Conservation (phyloP, 2,888 invertebrate species). For the Allolobophora icterica region DNA sequence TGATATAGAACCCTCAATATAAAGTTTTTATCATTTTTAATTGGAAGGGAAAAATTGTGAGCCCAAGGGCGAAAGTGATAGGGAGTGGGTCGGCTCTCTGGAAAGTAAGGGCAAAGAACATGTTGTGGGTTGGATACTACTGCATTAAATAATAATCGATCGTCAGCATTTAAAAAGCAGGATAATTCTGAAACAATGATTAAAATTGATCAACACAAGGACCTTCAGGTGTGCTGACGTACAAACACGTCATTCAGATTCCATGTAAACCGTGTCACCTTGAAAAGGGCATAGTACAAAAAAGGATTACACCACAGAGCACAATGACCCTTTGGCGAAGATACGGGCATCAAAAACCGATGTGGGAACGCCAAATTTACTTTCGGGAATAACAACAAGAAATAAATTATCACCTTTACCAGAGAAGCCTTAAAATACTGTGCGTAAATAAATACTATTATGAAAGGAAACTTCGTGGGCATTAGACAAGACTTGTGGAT, state of each 20-base stretch:
- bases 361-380: not conserved
- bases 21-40: too few relatives aligned
- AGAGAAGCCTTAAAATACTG: not conserved
- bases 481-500: not conserved
- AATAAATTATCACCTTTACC: not conserved
- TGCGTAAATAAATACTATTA: not conserved
- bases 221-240: not conserved
- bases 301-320: not conserved
- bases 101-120: too few relatives aligned
- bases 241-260: not conserved
- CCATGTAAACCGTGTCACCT: not conserved
- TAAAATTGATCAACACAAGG: not conserved
- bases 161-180: too few relatives aligned
- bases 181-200: not conserved
- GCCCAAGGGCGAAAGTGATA: too few relatives aligned
- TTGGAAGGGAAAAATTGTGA: too few relatives aligned
- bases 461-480: not conserved
- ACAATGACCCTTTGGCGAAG: not conserved
- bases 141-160: too few relatives aligned
- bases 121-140: too few relatives aligned
- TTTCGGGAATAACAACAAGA: not conserved
- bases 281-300: constrained; percentile 1
- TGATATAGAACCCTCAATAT: too few relatives aligned
- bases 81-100: too few relatives aligned
- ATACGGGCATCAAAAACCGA: not conserved